phyloP scores from a whole-genome alignment of 2,113 vertebrate species.

The Peucedramus taeniatus region DNA sequence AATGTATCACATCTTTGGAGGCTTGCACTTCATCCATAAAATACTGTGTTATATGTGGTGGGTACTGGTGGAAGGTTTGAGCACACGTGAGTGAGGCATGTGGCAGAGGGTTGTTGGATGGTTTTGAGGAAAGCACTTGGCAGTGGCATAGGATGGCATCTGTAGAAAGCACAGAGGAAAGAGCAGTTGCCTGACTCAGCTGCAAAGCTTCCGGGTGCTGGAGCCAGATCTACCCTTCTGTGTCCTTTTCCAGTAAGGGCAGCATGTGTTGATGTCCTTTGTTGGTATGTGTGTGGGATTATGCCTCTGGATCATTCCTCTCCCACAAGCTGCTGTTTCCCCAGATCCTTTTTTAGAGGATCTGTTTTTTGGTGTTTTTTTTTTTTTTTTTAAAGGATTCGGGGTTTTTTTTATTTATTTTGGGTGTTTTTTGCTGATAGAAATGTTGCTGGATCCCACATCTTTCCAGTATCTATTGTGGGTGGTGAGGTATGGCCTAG shows the following conservation, averaged over 20 bases:
- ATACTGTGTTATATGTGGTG: not conserved
- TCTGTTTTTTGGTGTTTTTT: too few species aligned
- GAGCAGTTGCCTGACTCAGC: not conserved
- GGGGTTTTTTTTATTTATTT: not conserved
- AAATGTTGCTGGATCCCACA: not conserved
- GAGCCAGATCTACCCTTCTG: not conserved
- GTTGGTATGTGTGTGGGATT: not conserved
- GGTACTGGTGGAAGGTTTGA: not conserved
- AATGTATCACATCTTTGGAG: not conserved
- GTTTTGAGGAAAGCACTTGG: not conserved
- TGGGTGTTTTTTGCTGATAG: not conserved
- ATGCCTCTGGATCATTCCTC: not conserved
- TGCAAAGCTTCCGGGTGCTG: rapidly evolving
- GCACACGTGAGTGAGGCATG: rapidly evolving
- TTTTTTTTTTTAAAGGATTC: not conserved
- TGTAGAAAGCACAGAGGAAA: not conserved
- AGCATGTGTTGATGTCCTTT: not conserved
- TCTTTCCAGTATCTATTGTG: not conserved
- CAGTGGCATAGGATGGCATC: not conserved
- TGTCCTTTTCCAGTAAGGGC: not conserved
- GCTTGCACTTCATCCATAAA: not conserved
- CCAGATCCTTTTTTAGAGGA: not conserved
- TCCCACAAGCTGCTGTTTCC: not conserved
- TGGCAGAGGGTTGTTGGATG: not conserved
- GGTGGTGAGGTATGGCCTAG: not conserved